phyloP scores from a whole-genome alignment of 1,140 invertebrate species.

The Calosoma granatense region DNA sequence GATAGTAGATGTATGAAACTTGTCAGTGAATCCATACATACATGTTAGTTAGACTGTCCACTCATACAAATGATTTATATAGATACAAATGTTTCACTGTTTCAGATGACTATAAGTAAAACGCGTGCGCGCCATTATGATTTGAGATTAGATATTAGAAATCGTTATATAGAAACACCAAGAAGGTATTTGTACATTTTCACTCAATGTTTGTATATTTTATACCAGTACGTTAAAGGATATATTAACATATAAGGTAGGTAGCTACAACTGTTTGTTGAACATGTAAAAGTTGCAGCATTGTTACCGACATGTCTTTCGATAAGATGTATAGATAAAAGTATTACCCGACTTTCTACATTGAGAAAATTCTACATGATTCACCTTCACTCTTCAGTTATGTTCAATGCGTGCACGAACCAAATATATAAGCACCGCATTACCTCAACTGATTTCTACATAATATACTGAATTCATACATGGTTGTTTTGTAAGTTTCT shows the following conservation, averaged over 20 bases:
- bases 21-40: too few relatives aligned
- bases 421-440: too few relatives aligned
- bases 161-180: not conserved
- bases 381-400: too few relatives aligned
- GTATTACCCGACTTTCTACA: too few relatives aligned
- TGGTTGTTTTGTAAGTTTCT: too few relatives aligned
- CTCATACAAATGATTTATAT: too few relatives aligned
- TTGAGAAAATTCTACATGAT: constrained; percentile 5
- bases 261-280: constrained; percentile 2
- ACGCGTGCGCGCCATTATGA: not conserved
- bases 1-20: too few relatives aligned
- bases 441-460: too few relatives aligned
- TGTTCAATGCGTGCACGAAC: too few relatives aligned
- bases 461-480: too few relatives aligned
- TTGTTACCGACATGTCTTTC: constrained; percentile 4
- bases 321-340: not conserved
- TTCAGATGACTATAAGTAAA: not conserved
- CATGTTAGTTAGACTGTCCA: too few relatives aligned
- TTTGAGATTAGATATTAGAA: not conserved
- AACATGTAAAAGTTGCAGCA: not conserved
- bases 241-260: not conserved
- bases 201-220: constrained; percentile 8
- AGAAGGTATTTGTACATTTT: constrained; percentile 1
- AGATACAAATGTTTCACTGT: too few relatives aligned
- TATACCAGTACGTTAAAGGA: constrained; percentile 1